phyloP scores from a whole-genome alignment of 2,888 invertebrate genomes.

The Lagria hirta region DNA sequence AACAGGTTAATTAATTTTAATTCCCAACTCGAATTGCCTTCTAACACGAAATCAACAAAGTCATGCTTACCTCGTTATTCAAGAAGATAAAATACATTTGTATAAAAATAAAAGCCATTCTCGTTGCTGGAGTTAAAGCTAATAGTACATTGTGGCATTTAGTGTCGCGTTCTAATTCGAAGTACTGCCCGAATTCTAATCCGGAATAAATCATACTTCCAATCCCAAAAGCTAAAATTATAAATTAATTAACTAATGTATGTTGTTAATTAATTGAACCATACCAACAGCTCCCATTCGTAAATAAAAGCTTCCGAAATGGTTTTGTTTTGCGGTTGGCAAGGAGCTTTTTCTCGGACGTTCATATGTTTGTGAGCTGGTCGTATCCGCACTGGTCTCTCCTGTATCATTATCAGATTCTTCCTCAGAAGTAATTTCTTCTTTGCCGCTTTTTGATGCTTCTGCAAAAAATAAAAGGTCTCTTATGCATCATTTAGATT shows the following conservation, averaged over 20 bases:
- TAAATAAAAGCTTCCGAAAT: slow-evolving; percentile 90
- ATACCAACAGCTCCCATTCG: slow-evolving; percentile 89
- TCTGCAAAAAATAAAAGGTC: slow-evolving; percentile 19
- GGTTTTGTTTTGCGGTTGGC: slow-evolving; percentile 61
- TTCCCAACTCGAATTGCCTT: not conserved
- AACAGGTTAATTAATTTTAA: slow-evolving; percentile 2
- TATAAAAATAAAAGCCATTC: slow-evolving; percentile 95
- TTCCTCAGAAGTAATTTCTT: slow-evolving; percentile 57
- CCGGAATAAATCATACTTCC: slow-evolving; percentile 98
- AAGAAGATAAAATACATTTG: slow-evolving; percentile 99
- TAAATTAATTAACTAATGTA: slow-evolving; percentile 12
- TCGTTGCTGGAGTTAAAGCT: slow-evolving; percentile 86
- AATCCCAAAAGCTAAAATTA: slow-evolving; percentile 76
- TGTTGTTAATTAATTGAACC: not conserved
- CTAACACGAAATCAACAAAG: not conserved
- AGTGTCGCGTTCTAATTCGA: slow-evolving; percentile 86
- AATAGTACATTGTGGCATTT: slow-evolving; percentile 90
- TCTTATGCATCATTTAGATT: slow-evolving; percentile 7
- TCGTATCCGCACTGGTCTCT: slow-evolving; percentile 46
- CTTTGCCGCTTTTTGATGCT: slow-evolving; percentile 24
- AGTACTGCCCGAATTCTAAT: slow-evolving; percentile 92
- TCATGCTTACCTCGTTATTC: slow-evolving; percentile 80
- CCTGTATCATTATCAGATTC: slow-evolving; percentile 53
- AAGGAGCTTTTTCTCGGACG: slow-evolving; percentile 47
- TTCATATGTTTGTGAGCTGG: slow-evolving; percentile 38